Evolutionary conservation across 2,113 vertebrate genomes (phyloP).

Genomic region (Corythoichthys haematopterus): DNA sequence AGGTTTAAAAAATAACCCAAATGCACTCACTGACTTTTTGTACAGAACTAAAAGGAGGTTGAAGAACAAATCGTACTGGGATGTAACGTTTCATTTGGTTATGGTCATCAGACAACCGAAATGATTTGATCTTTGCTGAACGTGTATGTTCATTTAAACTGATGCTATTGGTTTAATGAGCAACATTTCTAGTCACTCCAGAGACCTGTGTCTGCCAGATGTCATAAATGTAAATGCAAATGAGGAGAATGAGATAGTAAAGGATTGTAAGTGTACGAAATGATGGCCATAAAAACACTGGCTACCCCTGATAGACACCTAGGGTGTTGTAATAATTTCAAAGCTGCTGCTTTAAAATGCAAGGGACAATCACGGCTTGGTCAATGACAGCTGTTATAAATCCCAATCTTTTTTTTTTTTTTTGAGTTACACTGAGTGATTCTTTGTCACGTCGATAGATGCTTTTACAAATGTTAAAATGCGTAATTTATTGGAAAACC

Average conservation of each 20-base stretch:
- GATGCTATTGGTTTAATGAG: slow-evolving; percentile 6
- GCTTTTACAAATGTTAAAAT: background rate
- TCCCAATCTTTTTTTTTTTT: background rate
- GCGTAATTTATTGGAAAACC: background rate
- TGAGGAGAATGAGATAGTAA: slow-evolving; percentile 12
- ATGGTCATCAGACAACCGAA: background rate
- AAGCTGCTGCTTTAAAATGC: slow-evolving; percentile 19
- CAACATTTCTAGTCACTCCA: slow-evolving; percentile 11
- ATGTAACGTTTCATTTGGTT: background rate
- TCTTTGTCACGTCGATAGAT: background rate
- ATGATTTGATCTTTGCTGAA: slow-evolving; percentile 4
- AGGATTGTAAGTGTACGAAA: slow-evolving; percentile 5
- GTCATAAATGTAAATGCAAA: slow-evolving; percentile 18
- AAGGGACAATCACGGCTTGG: background rate
- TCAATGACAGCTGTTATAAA: slow-evolving; percentile 6
- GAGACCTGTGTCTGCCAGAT: slow-evolving; percentile 4
- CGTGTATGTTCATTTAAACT: slow-evolving; percentile 4
- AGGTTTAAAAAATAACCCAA: background rate
- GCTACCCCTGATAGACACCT: slow-evolving; percentile 2
- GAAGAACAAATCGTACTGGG: background rate
- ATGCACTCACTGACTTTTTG: too few relatives aligned
- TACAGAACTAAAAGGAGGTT: slow-evolving; percentile 3
- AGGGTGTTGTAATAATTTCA: slow-evolving; percentile 2
- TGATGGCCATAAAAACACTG: slow-evolving; percentile 5
- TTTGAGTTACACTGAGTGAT: background rate